Base-by-base conservation (phyloP, 2,797 vertebrate genomes). In the Octomys mimax region DNA sequence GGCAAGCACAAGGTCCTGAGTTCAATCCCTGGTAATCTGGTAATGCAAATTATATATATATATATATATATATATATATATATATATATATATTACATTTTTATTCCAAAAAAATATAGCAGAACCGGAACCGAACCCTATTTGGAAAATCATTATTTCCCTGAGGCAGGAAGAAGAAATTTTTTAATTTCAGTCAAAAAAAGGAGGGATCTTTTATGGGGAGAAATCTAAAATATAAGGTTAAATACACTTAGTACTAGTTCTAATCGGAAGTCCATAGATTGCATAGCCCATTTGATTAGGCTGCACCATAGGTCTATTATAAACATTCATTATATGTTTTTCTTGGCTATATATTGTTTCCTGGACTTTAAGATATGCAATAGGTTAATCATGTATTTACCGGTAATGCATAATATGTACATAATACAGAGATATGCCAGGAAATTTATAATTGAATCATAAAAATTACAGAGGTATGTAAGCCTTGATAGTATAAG, bases 131-230 rank as follows among this genome's bases (percentile, higher is more conserved):
- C 42, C 42, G 5, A 42, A 42, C 8, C 22, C 5, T 91, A 68
- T 89, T 82, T 42, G 8, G 66, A 85, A 77, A 79, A 57, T 62
- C 5, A 13, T 80, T 79, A 62, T 79, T 79, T 82, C 31, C 13
- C 86, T 86, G 16, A 86, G 77, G 22, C 59, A 89, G n/a, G 19
- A 49, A 90, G 21, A 80, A 33, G 8, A 5, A 79, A 94, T 61
- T 95, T 94, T n/a, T 8, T 2, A 81, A 57, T 79, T 85, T 95
- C 92, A 92, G 80, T 14, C 26, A 86, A 7, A 19, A 39, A 89
- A 87, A 82, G 13, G 19, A 86, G 49, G n/a, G 9, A 49, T 54
- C 82, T 88, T 78, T 96, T 88, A 54, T 21, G 10, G 3, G 16
- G 0, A 4, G 7, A 18, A 0, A 81, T 22, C n/a, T 49, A 4